These are phyloP conservation scores for Spisula solida DNA, from an alignment of 2,888 invertebrate genomes.

Conservation along the genomic window DNA sequence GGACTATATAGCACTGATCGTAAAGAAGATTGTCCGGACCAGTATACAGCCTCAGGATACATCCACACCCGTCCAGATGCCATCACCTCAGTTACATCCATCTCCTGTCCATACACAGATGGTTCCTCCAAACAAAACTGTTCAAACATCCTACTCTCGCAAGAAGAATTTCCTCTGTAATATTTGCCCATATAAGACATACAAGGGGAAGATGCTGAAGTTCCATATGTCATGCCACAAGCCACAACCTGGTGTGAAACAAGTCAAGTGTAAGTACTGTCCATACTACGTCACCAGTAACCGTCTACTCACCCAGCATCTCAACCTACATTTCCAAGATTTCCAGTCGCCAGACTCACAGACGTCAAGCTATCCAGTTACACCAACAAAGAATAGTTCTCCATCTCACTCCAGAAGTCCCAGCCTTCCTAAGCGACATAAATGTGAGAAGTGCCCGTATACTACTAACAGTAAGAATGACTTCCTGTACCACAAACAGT, in stretches of 20 bases:
- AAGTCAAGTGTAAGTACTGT: slow-evolving; percentile 94
- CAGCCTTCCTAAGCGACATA: slow-evolving; percentile 90
- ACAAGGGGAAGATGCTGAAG: slow-evolving; percentile 82
- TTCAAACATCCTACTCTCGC: not conserved
- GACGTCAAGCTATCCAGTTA: slow-evolving; percentile 51
- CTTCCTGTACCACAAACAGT: slow-evolving; percentile 95
- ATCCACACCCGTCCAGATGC: not conserved
- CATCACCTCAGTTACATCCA: not conserved
- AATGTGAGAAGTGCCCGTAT: slow-evolving; percentile 94
- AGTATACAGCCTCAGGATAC: slow-evolving; percentile 15
- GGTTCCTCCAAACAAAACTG: slow-evolving; percentile 1
- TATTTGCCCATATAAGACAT: slow-evolving; percentile 91
- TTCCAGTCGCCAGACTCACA: slow-evolving; percentile 43
- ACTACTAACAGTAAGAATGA: slow-evolving; percentile 95
- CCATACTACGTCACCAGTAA: slow-evolving; percentile 91
- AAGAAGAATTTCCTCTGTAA: slow-evolving; percentile 89
- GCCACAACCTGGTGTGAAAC: slow-evolving; percentile 90
- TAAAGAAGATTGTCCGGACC: slow-evolving; percentile 58
- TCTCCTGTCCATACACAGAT: not conserved
- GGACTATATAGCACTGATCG: slow-evolving; percentile 71
- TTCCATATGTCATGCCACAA: slow-evolving; percentile 91
- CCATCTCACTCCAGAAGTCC: slow-evolving; percentile 48
- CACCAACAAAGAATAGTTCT: slow-evolving; percentile 53
- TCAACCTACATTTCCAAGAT: slow-evolving; percentile 89
- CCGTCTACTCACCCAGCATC: slow-evolving; percentile 90